phyloP scores from a whole-genome alignment of 2,797 vertebrate genomes.

The Eospalax fontanierii region DNA sequence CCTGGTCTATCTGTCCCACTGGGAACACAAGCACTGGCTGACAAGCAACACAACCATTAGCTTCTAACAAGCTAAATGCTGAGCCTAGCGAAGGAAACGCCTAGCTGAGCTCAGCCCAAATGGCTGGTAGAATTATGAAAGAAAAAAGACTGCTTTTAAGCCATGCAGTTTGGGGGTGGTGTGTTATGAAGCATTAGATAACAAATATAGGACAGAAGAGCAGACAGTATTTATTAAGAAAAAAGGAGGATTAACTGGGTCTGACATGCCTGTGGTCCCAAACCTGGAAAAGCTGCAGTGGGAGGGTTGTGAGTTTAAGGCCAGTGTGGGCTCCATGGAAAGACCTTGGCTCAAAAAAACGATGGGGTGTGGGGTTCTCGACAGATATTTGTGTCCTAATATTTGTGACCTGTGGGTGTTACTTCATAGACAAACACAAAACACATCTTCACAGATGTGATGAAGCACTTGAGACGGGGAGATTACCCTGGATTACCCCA shows the following conservation, averaged over 20 bases:
- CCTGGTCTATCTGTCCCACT: background rate
- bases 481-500: background rate
- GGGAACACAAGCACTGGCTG: background rate
- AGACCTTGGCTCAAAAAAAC: background rate
- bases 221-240: background rate
- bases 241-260: background rate
- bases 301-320: background rate
- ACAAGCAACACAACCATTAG: background rate
- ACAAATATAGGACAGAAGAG: background rate
- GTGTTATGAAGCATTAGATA: background rate
- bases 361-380: background rate
- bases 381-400: background rate
- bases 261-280: background rate
- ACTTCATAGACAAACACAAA: background rate
- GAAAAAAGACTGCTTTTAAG: constrained; percentile 31
- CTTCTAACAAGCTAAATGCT: background rate
- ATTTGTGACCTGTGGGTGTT: background rate
- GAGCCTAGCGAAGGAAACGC: background rate
- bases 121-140: background rate
- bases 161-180: background rate
- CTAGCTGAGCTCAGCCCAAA: background rate
- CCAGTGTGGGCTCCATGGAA: background rate
- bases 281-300: background rate
- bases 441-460: background rate
- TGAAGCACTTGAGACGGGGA: background rate